Percentiles rank a stretch among this genome's conserved stretches.
Conservation (phyloP, 2,113 vertebrate genomes). For the Plecotus auritus region DNA sequence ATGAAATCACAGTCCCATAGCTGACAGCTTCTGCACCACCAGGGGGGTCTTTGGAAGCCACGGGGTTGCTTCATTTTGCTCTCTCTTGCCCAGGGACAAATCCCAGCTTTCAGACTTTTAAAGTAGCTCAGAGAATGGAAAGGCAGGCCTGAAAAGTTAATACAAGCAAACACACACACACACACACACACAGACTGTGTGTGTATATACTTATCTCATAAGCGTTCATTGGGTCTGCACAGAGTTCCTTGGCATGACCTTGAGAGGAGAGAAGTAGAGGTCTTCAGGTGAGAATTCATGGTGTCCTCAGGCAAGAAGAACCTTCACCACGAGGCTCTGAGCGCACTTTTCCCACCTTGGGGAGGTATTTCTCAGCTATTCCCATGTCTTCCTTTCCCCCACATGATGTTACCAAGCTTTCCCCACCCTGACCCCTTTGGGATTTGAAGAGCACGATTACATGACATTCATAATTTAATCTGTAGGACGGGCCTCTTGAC, state of each 20-base stretch:
- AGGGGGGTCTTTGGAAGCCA: background rate
- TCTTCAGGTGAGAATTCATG: background rate
- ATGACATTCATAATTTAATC: background rate
- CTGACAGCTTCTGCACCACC: background rate
- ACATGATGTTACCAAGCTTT: background rate
- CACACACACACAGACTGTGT: background rate
- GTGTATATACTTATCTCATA: background rate
- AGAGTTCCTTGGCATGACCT: background rate
- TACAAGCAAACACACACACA: background rate
- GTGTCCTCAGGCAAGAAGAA: fast-evolving
- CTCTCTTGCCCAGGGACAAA: background rate
- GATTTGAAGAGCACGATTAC: background rate
- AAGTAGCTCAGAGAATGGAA: background rate
- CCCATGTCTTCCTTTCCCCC: background rate
- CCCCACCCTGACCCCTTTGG: background rate
- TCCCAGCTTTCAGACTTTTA: background rate
- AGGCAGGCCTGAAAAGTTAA: background rate
- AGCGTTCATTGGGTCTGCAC: background rate
- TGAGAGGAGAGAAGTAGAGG: background rate
- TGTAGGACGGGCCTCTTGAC: background rate
- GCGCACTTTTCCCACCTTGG: background rate
- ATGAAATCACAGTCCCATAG: background rate
- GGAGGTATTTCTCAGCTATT: background rate
- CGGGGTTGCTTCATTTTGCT: background rate
- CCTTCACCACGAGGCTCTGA: background rate